Evolutionary conservation across 2,797 vertebrate genomes (phyloP), one percentile per base, ranked within the genome.

Genomic region (Sebastes trivittatus): DNA sequence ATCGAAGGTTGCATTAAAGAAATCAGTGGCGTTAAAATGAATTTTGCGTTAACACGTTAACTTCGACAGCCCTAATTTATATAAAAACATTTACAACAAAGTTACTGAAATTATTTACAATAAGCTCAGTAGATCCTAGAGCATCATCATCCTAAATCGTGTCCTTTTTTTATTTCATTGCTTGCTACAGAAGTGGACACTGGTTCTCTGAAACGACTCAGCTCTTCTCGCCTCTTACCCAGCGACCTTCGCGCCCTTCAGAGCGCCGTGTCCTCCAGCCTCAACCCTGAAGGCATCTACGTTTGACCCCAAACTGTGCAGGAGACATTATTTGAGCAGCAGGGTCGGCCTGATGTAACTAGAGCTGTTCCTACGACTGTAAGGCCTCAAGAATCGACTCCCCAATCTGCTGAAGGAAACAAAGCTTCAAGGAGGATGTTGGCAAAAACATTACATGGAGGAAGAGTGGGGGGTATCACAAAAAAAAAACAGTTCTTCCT

Each of bases 201-300:
- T 0, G 96, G 96, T 72, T 97, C 97, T 52, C 93, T 99, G 94
- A 97, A 97, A 86, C 95, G 96, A 29, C 97, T 97, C 0, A 95
- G 95, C 54, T 97, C 97, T 0, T 96, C 97, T 0, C 96, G 97
- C 38, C 97, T 97, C 60, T 95, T 99, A 73, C 97, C 98, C 87
- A 97, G 95, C 65, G 95, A 97, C 90, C 96, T 98, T 29, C 97
- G 97, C 14, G 92, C 96, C 66, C 97, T 99, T 2, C 98, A 99
- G 90, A 97, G 95, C 83, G 93, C 96, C 2, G 87, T 96, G 69
- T 96, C 97, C 0, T 97, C 97, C 67, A 96, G 96, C 81, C 97
- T 99, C 89, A 98, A 98, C 94, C 98, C 98, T 0, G 98, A 99
- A 86, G 98, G 98, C 91, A 98, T 99, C 94, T 99, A 99, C 7